These are phyloP conservation scores for Macroglossus sobrinus DNA, from an alignment of 2,113 vertebrate genomes.

Conservation along the genomic window DNA sequence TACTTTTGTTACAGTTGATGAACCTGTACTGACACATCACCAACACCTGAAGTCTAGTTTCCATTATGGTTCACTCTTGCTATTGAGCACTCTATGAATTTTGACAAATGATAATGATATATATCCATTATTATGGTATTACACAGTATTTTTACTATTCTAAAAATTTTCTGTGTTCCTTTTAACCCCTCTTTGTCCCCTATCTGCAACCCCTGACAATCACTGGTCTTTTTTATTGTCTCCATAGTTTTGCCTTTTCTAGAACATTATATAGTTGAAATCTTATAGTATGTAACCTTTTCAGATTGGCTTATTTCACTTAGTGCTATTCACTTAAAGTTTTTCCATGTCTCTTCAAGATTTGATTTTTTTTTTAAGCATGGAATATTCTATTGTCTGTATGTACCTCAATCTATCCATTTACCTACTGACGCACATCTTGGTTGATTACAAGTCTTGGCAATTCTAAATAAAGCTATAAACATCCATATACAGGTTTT, in stretches of 20 bases:
- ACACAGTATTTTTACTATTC: neutral
- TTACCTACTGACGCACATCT: neutral
- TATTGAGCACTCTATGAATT: neutral
- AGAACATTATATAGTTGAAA: neutral
- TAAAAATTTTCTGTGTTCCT: neutral
- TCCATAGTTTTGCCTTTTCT: neutral
- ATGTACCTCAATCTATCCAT: neutral
- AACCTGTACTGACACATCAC: neutral
- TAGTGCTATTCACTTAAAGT: neutral
- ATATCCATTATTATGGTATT: neutral
- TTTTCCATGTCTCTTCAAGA: neutral
- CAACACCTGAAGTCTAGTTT: neutral
- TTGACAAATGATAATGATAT: neutral
- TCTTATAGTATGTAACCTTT: neutral
- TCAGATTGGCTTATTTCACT: neutral
- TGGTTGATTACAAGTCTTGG: neutral
- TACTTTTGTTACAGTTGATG: neutral
- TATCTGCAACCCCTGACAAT: neutral
- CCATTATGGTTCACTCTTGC: neutral
- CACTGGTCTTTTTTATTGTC: neutral
- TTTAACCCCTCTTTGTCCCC: neutral
- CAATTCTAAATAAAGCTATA: neutral
- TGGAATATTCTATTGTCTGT: neutral
- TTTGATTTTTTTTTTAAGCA: neutral
- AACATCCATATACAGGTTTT: neutral